Evolutionary conservation across 2,797 vertebrate species (phyloP).

Genomic region (Erpetoichthys calabaricus): DNA sequence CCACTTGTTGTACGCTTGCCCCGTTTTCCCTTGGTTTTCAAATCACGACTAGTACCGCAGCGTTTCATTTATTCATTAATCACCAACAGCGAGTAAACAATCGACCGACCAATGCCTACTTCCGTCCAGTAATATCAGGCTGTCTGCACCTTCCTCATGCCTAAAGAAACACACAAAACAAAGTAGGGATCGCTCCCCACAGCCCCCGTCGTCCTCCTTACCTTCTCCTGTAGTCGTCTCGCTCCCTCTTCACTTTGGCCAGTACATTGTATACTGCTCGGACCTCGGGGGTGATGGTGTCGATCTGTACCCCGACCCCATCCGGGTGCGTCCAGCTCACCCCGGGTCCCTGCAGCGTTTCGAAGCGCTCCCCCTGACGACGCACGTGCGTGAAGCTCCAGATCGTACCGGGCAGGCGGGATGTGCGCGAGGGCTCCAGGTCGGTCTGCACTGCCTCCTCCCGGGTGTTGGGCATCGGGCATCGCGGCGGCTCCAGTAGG

Average conservation of each 20-base stretch:
- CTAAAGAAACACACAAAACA: too few relatives aligned
- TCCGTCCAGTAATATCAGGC: too few relatives aligned
- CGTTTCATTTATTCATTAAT: too few relatives aligned
- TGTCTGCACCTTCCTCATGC: too few relatives aligned
- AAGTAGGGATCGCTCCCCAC: too few relatives aligned
- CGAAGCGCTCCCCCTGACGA: conserved; percentile 67
- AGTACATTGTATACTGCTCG: conserved; percentile 77
- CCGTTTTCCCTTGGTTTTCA: too few relatives aligned
- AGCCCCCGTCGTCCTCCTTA: conserved; percentile 24
- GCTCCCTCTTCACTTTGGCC: conserved; percentile 75
- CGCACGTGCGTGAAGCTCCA: conserved; percentile 91
- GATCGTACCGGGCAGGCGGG: conserved; percentile 72
- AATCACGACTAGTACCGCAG: too few relatives aligned
- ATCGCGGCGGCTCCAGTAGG: conserved; percentile 36
- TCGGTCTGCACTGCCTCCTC: conserved; percentile 78
- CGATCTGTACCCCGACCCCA: conserved; percentile 71
- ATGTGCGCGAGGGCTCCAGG: conserved; percentile 18
- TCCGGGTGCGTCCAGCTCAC: conserved; percentile 71
- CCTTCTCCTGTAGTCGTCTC: conserved; percentile 66
- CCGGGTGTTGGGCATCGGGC: conserved; percentile 60
- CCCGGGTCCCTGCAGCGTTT: conserved; percentile 75
- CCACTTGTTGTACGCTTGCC: too few relatives aligned
- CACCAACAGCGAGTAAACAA: too few relatives aligned
- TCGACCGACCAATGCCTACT: too few relatives aligned
- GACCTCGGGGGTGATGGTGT: conserved; percentile 85